A percentile compares a stretch with the other conserved stretches of the same genome.
phyloP scores from a whole-genome alignment of 2,888 invertebrate genomes.

The Nemurella pictetii region DNA sequence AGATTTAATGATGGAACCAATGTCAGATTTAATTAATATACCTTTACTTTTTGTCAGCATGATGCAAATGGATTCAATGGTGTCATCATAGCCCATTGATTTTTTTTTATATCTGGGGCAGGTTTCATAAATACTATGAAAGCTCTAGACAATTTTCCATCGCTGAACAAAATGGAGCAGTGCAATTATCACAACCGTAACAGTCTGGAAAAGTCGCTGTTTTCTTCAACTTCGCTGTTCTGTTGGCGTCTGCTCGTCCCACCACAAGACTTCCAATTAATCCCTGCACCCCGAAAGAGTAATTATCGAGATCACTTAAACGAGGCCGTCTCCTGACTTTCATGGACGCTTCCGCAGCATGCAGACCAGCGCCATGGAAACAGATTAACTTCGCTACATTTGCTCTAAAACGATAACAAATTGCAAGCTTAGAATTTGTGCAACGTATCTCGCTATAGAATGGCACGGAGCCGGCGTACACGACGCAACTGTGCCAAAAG shows the following conservation, averaged over 20 bases:
- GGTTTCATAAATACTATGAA: neutral
- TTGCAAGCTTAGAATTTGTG: constrained; percentile 2
- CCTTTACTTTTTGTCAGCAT: too few relatives aligned
- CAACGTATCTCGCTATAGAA: neutral
- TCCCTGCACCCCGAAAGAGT: neutral
- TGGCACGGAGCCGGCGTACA: neutral
- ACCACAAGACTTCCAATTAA: neutral
- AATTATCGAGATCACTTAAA: constrained; percentile 11
- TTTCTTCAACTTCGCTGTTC: neutral
- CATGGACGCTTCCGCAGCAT: neutral
- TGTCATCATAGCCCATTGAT: too few relatives aligned
- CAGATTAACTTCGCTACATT: constrained; percentile 14
- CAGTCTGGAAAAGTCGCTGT: too few relatives aligned
- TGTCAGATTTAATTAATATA: too few relatives aligned
- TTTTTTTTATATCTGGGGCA: too few relatives aligned
- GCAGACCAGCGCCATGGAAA: neutral
- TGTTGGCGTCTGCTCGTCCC: neutral
- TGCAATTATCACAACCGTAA: too few relatives aligned
- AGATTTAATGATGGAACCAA: too few relatives aligned
- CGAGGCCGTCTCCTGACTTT: neutral
- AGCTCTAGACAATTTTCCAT: neutral
- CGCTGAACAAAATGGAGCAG: too few relatives aligned
- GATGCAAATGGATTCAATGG: too few relatives aligned
- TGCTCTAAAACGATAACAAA: constrained; percentile 14
- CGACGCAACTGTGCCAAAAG: neutral